A percentile compares a stretch with the other conserved stretches of the same genome.
phyloP scores from a whole-genome alignment of 1,140 invertebrate genomes.

The Trachymyrmex septentrionalis region DNA sequence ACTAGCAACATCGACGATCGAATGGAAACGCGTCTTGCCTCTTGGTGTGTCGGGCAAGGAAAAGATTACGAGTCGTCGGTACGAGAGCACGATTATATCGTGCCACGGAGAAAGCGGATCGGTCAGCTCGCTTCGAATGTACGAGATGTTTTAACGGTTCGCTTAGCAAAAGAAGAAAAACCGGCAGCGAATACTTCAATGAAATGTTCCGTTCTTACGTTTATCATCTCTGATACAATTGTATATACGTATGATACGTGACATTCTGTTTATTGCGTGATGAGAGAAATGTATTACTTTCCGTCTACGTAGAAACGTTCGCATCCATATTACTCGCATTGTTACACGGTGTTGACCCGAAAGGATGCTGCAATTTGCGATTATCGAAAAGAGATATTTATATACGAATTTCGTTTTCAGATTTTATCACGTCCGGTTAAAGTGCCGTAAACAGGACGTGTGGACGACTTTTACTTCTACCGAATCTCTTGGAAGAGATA shows the following conservation, averaged over 20 bases:
- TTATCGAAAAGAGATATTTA: conserved; percentile 21
- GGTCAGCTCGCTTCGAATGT: conserved; percentile 31
- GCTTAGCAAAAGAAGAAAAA: conserved; percentile 22
- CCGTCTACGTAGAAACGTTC: not conserved
- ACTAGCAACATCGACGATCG: conserved; percentile 53
- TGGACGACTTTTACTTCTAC: not conserved
- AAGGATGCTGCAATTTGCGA: not conserved
- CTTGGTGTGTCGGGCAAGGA: conserved; percentile 30
- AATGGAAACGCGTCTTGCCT: conserved; percentile 70
- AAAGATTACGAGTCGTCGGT: conserved; percentile 63
- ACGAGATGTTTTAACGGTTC: conserved; percentile 47
- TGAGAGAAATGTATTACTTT: conserved; percentile 18
- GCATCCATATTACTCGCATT: not conserved
- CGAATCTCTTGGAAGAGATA: not conserved
- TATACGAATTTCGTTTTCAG: not conserved
- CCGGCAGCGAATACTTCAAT: not conserved
- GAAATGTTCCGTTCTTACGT: conserved; percentile 38
- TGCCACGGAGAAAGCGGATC: conserved; percentile 51
- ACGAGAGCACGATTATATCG: conserved; percentile 65
- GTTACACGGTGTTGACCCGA: not conserved
- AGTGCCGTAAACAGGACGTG: not conserved
- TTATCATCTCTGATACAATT: conserved; percentile 43
- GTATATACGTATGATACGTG: not conserved
- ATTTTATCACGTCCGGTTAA: conserved; percentile 22
- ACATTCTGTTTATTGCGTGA: conserved; percentile 6